Conservation (phyloP, 2,888 invertebrate species). For the Andrena minutula region DNA sequence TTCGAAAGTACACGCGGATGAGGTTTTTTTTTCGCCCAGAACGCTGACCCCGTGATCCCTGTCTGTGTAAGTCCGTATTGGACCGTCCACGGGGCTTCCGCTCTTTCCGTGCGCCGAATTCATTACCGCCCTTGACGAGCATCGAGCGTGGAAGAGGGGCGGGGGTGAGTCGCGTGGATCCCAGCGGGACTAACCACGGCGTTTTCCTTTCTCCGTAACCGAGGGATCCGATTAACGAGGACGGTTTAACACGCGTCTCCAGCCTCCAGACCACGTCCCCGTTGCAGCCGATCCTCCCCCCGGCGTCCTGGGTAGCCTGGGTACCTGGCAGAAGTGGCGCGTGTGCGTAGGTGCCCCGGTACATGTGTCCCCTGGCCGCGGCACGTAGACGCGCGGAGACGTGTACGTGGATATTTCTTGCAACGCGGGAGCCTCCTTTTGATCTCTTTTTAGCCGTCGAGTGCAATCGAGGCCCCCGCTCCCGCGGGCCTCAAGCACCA, state of each 20-base stretch:
- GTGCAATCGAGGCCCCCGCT: conserved; percentile 67
- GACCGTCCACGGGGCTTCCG: background rate
- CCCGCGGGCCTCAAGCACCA: conserved; percentile 63
- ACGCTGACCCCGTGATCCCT: background rate
- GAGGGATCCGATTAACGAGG: conserved; percentile 60
- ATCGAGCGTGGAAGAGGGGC: conserved; percentile 2
- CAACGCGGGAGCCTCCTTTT: conserved; percentile 64
- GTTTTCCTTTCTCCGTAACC: conserved; percentile 50
- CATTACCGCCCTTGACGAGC: conserved; percentile 38
- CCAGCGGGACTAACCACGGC: conserved; percentile 29
- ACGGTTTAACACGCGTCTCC: conserved; percentile 60
- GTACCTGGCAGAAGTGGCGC: conserved; percentile 16
- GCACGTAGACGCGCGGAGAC: conserved; percentile 26
- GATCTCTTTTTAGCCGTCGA: conserved; percentile 74
- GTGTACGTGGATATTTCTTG: conserved; percentile 65
- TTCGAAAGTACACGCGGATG: too few relatives aligned
- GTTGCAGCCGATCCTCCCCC: background rate
- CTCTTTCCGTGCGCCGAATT: conserved; percentile 32
- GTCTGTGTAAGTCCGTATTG: background rate
- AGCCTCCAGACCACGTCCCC: conserved; percentile 2
- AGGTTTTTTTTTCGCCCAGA: background rate
- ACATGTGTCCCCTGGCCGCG: conserved; percentile 40
- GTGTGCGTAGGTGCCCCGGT: conserved; percentile 56
- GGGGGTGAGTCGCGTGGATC: conserved; percentile 7
- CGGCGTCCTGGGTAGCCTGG: background rate